Evolutionary conservation across 2,888 invertebrate genomes (phyloP).

Genomic region (Brenthis ino): DNA sequence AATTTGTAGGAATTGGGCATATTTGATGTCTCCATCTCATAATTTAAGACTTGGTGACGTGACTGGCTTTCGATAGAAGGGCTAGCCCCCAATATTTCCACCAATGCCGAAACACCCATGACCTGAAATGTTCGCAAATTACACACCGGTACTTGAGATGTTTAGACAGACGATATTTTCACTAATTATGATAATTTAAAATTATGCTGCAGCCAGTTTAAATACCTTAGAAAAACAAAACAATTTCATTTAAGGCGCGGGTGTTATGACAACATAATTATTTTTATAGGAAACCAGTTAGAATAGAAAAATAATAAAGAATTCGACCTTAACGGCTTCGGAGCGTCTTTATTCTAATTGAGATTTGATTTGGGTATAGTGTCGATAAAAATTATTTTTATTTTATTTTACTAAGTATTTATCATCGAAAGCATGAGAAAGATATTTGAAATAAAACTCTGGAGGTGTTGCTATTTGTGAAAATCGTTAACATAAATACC

Average conservation of each 20-base stretch:
- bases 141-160: not conserved
- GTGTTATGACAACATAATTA: conserved; percentile 43
- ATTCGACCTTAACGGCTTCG: conserved; percentile 38
- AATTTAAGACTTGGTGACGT: conserved; percentile 59
- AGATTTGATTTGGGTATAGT: not conserved
- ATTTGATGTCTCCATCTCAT: conserved; percentile 63
- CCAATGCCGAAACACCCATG: conserved; percentile 48
- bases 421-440: not conserved
- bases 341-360: conserved; percentile 19
- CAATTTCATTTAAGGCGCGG: conserved; percentile 37
- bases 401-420: not conserved
- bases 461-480: conserved; percentile 31
- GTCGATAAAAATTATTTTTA: conserved; percentile 5
- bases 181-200: not conserved
- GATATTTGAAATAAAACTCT: conserved; percentile 2
- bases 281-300: conserved; percentile 43
- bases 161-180: not conserved
- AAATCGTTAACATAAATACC: conserved; percentile 34
- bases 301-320: conserved; percentile 37
- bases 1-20: conserved; percentile 74
- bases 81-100: conserved; percentile 49
- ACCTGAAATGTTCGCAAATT: conserved; percentile 55
- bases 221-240: conserved; percentile 23
- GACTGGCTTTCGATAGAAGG: conserved; percentile 55
- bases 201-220: conserved; percentile 9